A percentile compares a stretch with the other conserved stretches of the same genome.
These are phyloP conservation scores for Melanostoma scalare DNA, from an alignment of 2,888 invertebrate genomes.

Conservation along the genomic window DNA sequence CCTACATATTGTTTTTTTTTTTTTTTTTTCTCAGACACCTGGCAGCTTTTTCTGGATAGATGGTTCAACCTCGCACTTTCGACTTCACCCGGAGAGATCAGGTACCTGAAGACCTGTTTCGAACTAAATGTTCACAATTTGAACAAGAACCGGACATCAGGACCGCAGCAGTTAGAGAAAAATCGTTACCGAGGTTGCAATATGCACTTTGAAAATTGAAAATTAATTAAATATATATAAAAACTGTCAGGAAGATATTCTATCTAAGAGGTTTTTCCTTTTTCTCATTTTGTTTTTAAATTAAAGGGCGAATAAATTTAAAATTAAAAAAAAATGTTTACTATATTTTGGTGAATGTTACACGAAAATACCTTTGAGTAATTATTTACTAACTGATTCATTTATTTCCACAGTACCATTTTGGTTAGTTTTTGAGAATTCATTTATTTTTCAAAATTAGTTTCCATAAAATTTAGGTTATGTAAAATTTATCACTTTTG, in stretches of 20 bases:
- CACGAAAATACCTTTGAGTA: slow-evolving; percentile 62
- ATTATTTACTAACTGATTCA: slow-evolving; percentile 35
- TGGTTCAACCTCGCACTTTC: slow-evolving; percentile 22
- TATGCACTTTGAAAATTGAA: slow-evolving; percentile 2
- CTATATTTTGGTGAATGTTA: slow-evolving; percentile 39
- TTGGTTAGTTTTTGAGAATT: slow-evolving; percentile 19
- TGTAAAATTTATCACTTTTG: slow-evolving; percentile 27
- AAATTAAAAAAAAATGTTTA: slow-evolving; percentile 40
- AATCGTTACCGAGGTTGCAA: slow-evolving; percentile 31
- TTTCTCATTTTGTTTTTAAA: slow-evolving; percentile 12
- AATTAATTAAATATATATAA: neutral
- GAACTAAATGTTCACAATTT: slow-evolving; percentile 32
- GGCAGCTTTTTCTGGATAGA: slow-evolving; percentile 17
- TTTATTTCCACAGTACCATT: slow-evolving; percentile 6
- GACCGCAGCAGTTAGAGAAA: slow-evolving; percentile 70
- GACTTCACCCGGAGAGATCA: slow-evolving; percentile 68
- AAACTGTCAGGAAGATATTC: slow-evolving; percentile 38
- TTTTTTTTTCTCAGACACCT: slow-evolving; percentile 21
- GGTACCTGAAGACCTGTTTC: slow-evolving; percentile 55
- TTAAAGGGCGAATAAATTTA: slow-evolving; percentile 35
- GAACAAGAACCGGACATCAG: slow-evolving; percentile 44
- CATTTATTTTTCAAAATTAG: slow-evolving; percentile 7
- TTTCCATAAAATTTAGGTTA: slow-evolving; percentile 23
- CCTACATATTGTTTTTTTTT: neutral
- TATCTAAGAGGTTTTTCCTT: slow-evolving; percentile 30